Conservation (phyloP, 2,113 vertebrate species). For the Callaeas wilsoni region DNA sequence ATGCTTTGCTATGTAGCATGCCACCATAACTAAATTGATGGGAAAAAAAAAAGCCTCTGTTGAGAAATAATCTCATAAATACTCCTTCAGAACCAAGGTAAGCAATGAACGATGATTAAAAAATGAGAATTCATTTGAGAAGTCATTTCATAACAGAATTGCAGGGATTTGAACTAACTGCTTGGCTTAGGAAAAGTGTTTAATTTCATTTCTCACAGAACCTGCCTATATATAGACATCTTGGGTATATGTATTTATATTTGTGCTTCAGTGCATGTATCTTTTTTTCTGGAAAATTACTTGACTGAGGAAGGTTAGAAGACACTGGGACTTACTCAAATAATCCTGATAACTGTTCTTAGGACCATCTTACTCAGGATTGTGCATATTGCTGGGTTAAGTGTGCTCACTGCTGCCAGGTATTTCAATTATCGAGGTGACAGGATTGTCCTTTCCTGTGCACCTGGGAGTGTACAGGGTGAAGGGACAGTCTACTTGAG, state of each 20-base stretch:
- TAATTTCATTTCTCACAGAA: not conserved
- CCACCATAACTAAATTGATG: not conserved
- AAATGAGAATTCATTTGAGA: not conserved
- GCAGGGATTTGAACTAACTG: not conserved
- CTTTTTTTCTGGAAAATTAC: not conserved
- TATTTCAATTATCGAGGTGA: not conserved
- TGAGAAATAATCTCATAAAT: not conserved
- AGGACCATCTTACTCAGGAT: not conserved
- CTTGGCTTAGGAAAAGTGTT: not conserved
- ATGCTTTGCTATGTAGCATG: not conserved
- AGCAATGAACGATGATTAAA: not conserved
- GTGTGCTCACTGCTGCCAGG: no score
- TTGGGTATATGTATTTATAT: not conserved
- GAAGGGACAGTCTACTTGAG: not conserved
- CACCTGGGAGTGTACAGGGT: accelerated
- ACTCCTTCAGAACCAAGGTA: not conserved
- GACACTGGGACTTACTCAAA: not conserved
- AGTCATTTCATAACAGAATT: not conserved
- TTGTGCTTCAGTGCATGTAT: accelerated
- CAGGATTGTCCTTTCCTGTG: not conserved
- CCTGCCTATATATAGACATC: not conserved
- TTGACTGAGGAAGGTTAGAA: not conserved
- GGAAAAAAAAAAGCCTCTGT: not conserved
- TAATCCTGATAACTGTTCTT: not conserved
- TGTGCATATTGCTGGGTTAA: not conserved